Conservation (phyloP, 2,888 invertebrate genomes). For the Sepioteuthis lessoniana region DNA sequence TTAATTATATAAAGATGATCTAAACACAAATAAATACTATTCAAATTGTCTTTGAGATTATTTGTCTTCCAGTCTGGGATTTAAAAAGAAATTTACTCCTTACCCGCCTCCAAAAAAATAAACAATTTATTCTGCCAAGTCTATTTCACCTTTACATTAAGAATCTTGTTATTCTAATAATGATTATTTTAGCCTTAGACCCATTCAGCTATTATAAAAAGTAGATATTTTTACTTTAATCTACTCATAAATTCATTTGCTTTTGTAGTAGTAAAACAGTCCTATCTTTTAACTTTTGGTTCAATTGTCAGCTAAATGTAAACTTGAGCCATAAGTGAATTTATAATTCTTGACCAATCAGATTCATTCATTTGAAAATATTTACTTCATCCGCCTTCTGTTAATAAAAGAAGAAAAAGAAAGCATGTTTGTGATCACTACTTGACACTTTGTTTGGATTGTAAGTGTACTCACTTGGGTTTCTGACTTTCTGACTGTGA, state of each 20-base stretch:
- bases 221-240: background rate
- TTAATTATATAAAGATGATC: background rate
- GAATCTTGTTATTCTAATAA: background rate
- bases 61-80: background rate
- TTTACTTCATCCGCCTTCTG: background rate
- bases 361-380: background rate
- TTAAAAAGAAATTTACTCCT: no score
- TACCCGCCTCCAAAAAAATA: no score
- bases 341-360: background rate
- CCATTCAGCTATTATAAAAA: background rate
- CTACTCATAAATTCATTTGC: background rate
- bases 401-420: background rate
- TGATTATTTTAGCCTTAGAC: background rate
- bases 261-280: background rate
- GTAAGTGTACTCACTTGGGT: no score
- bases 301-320: background rate
- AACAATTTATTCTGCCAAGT: background rate
- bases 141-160: background rate
- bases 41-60: background rate
- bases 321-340: background rate
- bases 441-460: no score
- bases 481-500: no score
- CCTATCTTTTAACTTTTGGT: background rate
- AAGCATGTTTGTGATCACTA: no score
- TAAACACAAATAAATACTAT: background rate